phyloP scores from a whole-genome alignment of 2,888 invertebrate genomes.

The Mesoligia furuncula region DNA sequence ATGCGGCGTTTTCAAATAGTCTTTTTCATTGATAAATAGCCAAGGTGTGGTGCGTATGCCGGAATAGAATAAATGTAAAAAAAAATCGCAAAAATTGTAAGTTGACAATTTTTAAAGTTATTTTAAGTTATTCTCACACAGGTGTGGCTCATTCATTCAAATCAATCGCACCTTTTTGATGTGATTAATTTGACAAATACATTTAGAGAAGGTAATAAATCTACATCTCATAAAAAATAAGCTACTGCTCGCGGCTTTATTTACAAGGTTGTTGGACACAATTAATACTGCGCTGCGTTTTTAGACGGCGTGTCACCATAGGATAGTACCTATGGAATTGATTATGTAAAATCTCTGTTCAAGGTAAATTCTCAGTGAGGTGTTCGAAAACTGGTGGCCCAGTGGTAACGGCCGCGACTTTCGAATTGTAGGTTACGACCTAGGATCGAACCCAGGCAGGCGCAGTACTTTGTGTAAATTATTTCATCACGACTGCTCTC shows the following conservation, averaged over 20 bases:
- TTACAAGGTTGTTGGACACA: slow-evolving; percentile 43
- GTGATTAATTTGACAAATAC: slow-evolving; percentile 59
- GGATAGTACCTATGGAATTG: slow-evolving; percentile 1
- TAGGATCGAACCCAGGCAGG: background rate
- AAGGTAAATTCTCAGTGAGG: slow-evolving; percentile 23
- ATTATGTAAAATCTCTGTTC: slow-evolving; percentile 21
- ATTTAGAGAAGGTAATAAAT: slow-evolving; percentile 57
- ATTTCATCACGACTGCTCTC: background rate
- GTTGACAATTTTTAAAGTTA: slow-evolving; percentile 21
- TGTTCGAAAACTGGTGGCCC: background rate
- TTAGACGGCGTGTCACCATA: slow-evolving; percentile 18
- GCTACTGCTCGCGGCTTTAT: slow-evolving; percentile 53
- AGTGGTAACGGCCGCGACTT: background rate
- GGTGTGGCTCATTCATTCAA: slow-evolving; percentile 63
- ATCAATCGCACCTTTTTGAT: slow-evolving; percentile 57
- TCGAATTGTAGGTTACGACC: background rate
- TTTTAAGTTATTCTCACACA: slow-evolving; percentile 46
- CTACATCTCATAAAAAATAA: slow-evolving; percentile 51
- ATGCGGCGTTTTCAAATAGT: slow-evolving; percentile 23
- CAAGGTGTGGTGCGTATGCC: slow-evolving; percentile 46
- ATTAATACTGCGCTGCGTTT: slow-evolving; percentile 38
- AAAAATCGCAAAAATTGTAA: slow-evolving; percentile 27
- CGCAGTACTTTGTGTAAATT: background rate
- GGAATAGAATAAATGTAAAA: slow-evolving; percentile 40
- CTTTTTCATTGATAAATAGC: slow-evolving; percentile 52